Evolutionary conservation across 2,797 vertebrate species (phyloP), one percentile per base, ranked within the genome.

Genomic region (Schizopygopsis malacanthus): DNA sequence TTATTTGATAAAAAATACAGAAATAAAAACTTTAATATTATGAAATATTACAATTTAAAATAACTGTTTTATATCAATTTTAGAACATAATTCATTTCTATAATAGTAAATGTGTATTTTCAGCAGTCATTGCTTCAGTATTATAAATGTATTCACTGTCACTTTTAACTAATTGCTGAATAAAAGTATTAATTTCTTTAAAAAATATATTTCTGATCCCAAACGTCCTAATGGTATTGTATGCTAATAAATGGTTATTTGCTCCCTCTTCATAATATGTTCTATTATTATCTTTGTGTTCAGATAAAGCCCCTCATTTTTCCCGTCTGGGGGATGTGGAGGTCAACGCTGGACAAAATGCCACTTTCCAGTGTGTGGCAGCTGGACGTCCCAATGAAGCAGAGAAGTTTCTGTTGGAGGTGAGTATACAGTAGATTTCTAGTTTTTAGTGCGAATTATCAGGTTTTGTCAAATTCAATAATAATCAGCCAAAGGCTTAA

Each of bases 291-390:
- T 45, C 43, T 10, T 11, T 85, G 25, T 56, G 33, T 47, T 81
- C 41, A 99, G 98, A 97, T 18, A 99, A 99, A 94, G 97, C 98
- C 0, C 97, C 98, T 0, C 98, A 99, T 90, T 99, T 99, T 92
- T 98, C 97, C 81, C 96, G 97, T 86, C 95, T 99, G 81, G 98
- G 97, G 0, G 98, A 99, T 0, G 97, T 98, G 92, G 98, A 99
- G 94, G 97, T 99, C 90, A 99, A 99, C 0, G 97, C 97, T 0
- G 98, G 97, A 76, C 98, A 99, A 90, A 99, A 99, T 0, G 98
- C 97, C 84, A 97, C 97, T 16, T 99, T 99, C 92, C 98, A 98
- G 91, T 99, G 98, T 2, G 97, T 98, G 92, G 98, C 98, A 0
- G 94, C 97, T 0, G 98, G 98, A 84, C 95, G 97, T 72, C 96